Conservation (phyloP, 1,140 invertebrate species). For the Brachionus paranguensis region DNA sequence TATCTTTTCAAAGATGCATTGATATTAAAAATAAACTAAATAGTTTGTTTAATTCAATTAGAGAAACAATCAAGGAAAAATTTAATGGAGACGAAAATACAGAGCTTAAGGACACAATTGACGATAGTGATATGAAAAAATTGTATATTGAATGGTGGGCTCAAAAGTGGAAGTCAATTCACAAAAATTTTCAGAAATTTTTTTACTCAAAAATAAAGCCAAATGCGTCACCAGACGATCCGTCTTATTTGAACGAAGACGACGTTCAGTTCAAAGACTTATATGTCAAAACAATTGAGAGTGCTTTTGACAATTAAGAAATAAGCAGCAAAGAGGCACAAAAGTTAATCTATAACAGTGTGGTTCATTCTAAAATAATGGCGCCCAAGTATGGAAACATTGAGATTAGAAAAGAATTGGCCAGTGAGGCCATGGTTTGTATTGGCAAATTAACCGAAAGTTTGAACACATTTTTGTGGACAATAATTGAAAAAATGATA, state of each 20-base stretch:
- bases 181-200: slow-evolving; percentile 8
- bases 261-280: not conserved
- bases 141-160: no score
- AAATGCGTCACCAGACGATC: not conserved
- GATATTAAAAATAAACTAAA: slow-evolving; percentile 2
- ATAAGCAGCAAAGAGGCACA: not conserved
- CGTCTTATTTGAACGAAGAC: not conserved
- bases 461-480: not conserved
- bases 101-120: not conserved
- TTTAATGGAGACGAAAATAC: not conserved
- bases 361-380: not conserved
- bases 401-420: not conserved
- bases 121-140: slow-evolving; percentile 5
- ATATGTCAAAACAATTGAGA: not conserved
- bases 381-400: no score
- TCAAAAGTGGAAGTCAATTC: not conserved
- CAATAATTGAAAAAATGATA: not conserved
- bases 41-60: not conserved
- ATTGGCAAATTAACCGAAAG: not conserved
- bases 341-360: not conserved
- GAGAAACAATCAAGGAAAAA: not conserved
- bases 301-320: not conserved
- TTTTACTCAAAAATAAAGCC: not conserved
- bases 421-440: not conserved
- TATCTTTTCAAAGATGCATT: not conserved